Conservation (phyloP, 23 tunicate species). For the Clavelina lepadiformis region DNA sequence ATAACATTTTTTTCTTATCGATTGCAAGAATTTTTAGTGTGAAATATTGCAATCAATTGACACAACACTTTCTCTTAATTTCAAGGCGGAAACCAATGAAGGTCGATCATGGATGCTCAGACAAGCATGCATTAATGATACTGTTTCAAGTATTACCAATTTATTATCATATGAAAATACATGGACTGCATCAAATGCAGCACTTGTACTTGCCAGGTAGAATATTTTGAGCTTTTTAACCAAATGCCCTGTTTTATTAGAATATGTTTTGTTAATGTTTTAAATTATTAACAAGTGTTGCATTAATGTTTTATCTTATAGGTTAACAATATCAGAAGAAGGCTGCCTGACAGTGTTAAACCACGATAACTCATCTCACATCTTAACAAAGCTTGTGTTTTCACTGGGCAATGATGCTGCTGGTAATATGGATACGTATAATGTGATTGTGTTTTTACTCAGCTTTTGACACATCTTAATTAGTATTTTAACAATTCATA, state of each 20-base stretch:
- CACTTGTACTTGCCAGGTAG: conserved; percentile 84
- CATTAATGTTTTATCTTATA: conserved; percentile 2
- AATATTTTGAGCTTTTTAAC: conserved; percentile 1
- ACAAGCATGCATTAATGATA: conserved; percentile 38
- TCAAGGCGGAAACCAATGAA: conserved; percentile 70
- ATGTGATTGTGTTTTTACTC: too few relatives aligned
- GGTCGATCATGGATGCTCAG: conserved; percentile 59
- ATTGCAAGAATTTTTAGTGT: too few relatives aligned
- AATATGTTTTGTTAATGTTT: neutral
- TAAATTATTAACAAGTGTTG: neutral
- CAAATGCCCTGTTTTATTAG: neutral
- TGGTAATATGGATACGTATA: too few relatives aligned
- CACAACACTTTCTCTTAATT: too few relatives aligned
- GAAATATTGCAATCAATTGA: too few relatives aligned
- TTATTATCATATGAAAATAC: conserved; percentile 57
- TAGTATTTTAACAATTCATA: too few relatives aligned
- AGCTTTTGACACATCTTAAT: too few relatives aligned
- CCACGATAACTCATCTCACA: conserved; percentile 41
- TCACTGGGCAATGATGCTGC: conserved; percentile 84
- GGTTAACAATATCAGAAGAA: conserved; percentile 77
- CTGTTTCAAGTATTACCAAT: conserved; percentile 52
- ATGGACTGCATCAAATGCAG: conserved; percentile 86
- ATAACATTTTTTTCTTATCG: too few relatives aligned
- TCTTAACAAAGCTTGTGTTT: conserved; percentile 43
- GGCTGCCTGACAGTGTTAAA: conserved; percentile 53